phyloP scores from a whole-genome alignment of 1,140 invertebrate species.

The Notospermus geniculatus region DNA sequence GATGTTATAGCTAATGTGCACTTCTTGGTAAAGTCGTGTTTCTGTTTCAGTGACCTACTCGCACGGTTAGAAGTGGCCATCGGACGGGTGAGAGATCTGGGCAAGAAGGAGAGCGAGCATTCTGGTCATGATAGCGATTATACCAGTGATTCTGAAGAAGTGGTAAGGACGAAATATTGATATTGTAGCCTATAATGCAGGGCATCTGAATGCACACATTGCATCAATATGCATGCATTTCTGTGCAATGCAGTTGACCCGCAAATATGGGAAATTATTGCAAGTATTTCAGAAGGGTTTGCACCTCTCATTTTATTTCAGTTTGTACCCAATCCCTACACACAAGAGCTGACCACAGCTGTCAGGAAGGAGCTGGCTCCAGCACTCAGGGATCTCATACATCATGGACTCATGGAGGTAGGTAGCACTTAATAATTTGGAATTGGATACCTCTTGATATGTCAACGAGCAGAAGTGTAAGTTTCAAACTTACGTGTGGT shows the following conservation, averaged over 20 bases:
- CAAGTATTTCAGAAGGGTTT: too few relatives aligned
- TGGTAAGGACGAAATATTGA: conserved; percentile 23
- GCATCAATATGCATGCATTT: neutral
- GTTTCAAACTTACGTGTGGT: too few relatives aligned
- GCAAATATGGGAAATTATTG: too few relatives aligned
- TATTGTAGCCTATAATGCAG: too few relatives aligned
- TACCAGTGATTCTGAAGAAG: conserved; percentile 66
- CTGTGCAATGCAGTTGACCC: neutral
- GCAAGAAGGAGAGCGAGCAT: conserved; percentile 42
- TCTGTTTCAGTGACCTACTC: conserved; percentile 69
- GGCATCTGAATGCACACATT: too few relatives aligned
- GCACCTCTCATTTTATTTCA: conserved; percentile 5
- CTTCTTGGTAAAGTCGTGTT: too few relatives aligned
- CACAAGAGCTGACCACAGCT: conserved; percentile 76
- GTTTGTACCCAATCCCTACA: conserved; percentile 31
- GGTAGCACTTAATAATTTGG: conserved; percentile 9
- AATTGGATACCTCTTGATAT: too few relatives aligned
- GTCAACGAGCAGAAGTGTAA: too few relatives aligned
- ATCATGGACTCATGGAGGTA: conserved; percentile 82
- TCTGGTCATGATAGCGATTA: conserved; percentile 60
- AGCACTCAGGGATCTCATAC: conserved; percentile 84
- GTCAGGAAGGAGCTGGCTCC: conserved; percentile 89
- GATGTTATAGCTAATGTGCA: too few relatives aligned
- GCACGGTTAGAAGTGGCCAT: conserved; percentile 90
- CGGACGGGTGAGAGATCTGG: conserved; percentile 69